Base-by-base conservation (phyloP, 2,888 invertebrate genomes). In the Hesperia comma region DNA sequence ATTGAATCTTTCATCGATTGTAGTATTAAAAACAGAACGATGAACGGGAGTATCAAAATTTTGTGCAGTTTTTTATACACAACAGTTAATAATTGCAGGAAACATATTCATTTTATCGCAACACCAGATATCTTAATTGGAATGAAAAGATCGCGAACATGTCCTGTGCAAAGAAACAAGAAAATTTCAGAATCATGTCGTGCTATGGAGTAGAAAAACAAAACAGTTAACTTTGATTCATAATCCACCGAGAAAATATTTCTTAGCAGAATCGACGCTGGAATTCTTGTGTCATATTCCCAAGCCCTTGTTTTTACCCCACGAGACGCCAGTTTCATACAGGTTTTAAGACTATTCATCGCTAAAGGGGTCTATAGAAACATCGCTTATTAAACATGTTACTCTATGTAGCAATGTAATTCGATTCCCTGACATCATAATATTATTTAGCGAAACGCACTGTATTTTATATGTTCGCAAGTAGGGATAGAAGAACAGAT, bases 401-500 rank as follows among this genome's bases (percentile, higher is more conserved):
- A 53, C 57, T 32, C 60, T 61, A 56, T 26, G 55, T 67, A 46
- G 49, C 37, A 43, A 78, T 79, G 87, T 85, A 86, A 87, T 81
- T 77, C 77, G 85, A 87, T 80, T 80, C 86, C 79, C 70, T 71
- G 75, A 79, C 80, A 81, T 87, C 81, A 81, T 79, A 80, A 77
- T 84, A 83, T 86, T 86, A 81, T 85, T 81, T 82, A 80, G 75
- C 78, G 77, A 77, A 79, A 81, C 77, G 79, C 77, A 79, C 79
- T 83, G 79, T 80, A 78, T 81, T 82, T 85, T 85, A 83, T 85
- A 73, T 78, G 79, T 82, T 80, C 75, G 80, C 81, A 71, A 69
- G 79, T 79, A 83, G 63, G 63, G 82, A 79, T 67, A 60, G 77
- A 73, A 75, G 57, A 78, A 73, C 73, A 72, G 63, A 41, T 7